Percentiles rank a stretch among this genome's conserved stretches.
These are phyloP conservation scores for Euzetes globulus DNA, from an alignment of 2,888 invertebrate genomes.

Conservation along the genomic window DNA sequence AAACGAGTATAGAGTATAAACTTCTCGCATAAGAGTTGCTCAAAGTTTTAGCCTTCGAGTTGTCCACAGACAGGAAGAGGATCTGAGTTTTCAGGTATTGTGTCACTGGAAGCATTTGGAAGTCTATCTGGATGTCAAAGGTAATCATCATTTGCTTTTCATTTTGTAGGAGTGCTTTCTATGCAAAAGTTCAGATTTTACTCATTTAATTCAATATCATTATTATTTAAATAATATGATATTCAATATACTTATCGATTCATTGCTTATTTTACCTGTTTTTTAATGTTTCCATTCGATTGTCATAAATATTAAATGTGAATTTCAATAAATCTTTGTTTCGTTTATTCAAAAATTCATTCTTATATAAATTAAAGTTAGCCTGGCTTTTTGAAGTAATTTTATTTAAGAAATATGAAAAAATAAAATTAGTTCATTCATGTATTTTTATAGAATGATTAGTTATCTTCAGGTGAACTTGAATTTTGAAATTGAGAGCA, in stretches of 20 bases:
- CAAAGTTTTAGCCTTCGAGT: not conserved
- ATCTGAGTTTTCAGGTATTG: not conserved
- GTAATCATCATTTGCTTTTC: not conserved
- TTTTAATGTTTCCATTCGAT: too few species aligned
- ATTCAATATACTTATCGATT: too few species aligned
- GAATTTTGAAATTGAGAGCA: not conserved
- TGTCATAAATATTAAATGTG: too few species aligned
- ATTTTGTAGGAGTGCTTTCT: not conserved
- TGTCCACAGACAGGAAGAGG: slow-evolving; percentile 7
- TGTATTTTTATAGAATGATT: not conserved
- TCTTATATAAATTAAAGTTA: too few species aligned
- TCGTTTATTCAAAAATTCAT: too few species aligned
- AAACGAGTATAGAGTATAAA: not conserved
- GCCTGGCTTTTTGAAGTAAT: too few species aligned
- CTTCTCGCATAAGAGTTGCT: not conserved
- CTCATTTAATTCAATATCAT: not conserved
- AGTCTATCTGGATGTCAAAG: slow-evolving; percentile 6
- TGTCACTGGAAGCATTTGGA: not conserved
- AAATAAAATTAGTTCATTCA: too few species aligned
- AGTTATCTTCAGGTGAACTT: not conserved
- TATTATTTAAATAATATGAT: too few species aligned
- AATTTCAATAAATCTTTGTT: too few species aligned
- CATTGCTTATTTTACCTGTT: too few species aligned
- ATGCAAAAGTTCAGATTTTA: not conserved
- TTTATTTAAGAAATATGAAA: too few species aligned